Evolutionary conservation across 2,888 invertebrate genomes (phyloP).

Genomic region (Caenorhabditis panamensis): DNA sequence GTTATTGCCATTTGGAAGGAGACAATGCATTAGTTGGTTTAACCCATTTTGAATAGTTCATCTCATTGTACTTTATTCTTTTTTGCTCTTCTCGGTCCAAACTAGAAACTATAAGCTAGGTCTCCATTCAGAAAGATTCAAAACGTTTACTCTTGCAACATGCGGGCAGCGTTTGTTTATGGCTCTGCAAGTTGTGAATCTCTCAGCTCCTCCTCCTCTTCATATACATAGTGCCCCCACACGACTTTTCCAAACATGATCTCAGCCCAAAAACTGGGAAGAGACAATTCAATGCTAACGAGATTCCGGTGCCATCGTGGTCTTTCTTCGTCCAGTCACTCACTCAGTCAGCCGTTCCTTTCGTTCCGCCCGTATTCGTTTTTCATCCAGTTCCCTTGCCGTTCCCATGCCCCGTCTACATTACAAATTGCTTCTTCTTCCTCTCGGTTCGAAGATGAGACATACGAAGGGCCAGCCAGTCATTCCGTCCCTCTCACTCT

Average conservation of each 20-base stretch:
- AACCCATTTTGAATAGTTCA: too few species aligned
- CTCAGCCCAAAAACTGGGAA: neutral
- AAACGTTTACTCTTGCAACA: neutral
- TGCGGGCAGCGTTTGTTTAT: neutral
- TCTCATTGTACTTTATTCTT: too few species aligned
- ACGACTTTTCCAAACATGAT: neutral
- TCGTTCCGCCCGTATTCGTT: neutral
- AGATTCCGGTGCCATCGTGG: constrained; percentile 33
- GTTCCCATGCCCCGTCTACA: constrained; percentile 4
- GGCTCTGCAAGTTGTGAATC: neutral
- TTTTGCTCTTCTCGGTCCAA: neutral
- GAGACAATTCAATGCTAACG: constrained; percentile 28
- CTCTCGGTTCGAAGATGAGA: constrained; percentile 13
- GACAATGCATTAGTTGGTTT: neutral
- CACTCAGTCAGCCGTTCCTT: too few species aligned
- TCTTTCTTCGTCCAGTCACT: too few species aligned
- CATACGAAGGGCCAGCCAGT: too few species aligned
- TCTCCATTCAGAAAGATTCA: neutral
- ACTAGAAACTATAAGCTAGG: constrained; percentile 1
- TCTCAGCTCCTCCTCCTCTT: neutral
- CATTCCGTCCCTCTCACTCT: constrained; percentile 38
- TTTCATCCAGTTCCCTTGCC: neutral
- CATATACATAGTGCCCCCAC: too few species aligned
- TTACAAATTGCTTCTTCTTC: constrained; percentile 20
- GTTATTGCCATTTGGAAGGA: constrained; percentile 15